Evolutionary conservation across 2,888 invertebrate genomes (phyloP), one percentile per base, ranked within the genome.

Genomic region (Melinaea menophilus): DNA sequence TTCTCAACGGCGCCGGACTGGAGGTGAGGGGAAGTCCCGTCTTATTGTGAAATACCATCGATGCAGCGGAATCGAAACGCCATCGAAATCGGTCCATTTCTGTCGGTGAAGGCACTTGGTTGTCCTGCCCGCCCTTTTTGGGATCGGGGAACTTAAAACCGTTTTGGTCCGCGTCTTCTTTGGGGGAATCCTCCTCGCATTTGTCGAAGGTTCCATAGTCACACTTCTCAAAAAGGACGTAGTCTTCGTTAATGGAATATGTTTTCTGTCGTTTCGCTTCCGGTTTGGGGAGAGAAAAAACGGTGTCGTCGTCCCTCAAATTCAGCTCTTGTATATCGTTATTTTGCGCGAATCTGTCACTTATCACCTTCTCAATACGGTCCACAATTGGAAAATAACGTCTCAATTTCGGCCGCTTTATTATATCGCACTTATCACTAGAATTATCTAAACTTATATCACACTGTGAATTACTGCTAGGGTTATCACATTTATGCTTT

Each of bases 11-110:
- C 2, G 97, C 97, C 0, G 97, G 97, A 80, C 96, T 96, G 47
- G 96, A 96, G 0, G 96, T 96, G 55, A 96, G 85, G 0, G 97
- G 97, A 59, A 97, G 88, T 0, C 96, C 96, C 12, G 96, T 96
- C 73, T 94, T 92, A 37, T 94, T 92, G 80, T 96, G 95, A 81
- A 97, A 97, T 72, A 96, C 94, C 94, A 96, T 95, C 0, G 94
- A 95, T 0, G 96, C 94, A 0, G 96, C 95, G 57, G 94, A 95
- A 73, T 94, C 95, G 74, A 96, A 89, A 41, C 94, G 93, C 79
- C 94, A 93, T 7, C 95, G 89, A 76, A 96, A 96, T 68, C 93
- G 91, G 61, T 94, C 94, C 85, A 95, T 93, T 70, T 95, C 95
- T 41, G 92, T 90, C 0, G 93, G 92, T 0, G 94, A 93, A 5